Evolutionary conservation across 2,113 vertebrate genomes (phyloP).

Genomic region (Corythornis cristatus): DNA sequence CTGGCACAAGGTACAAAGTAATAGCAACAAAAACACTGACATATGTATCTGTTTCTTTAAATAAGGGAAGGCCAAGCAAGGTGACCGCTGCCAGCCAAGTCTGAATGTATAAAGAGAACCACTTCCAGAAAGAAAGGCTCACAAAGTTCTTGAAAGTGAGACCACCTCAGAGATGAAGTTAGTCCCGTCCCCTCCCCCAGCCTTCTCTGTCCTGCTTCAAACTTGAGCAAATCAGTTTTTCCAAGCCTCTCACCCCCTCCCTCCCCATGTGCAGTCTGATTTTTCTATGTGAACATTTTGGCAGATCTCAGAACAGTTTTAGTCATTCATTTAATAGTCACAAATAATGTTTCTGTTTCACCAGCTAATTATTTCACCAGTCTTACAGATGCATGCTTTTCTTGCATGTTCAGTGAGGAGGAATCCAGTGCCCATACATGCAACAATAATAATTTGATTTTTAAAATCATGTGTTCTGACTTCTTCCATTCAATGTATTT

Average conservation of each 20-base stretch:
- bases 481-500: neutral
- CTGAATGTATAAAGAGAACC: conserved; percentile 75
- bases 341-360: conserved; percentile 54
- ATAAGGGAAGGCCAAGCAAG: conserved; percentile 65
- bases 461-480: neutral
- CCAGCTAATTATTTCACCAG: conserved; percentile 57
- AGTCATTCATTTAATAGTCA: conserved; percentile 53
- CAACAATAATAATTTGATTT: neutral
- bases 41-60: conserved; percentile 72
- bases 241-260: conserved; percentile 16
- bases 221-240: conserved; percentile 66
- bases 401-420: neutral
- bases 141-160: conserved; percentile 72
- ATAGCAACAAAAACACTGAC: conserved; percentile 63
- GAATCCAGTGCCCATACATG: neutral
- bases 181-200: conserved; percentile 51
- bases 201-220: conserved; percentile 69
- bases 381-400: conserved; percentile 21
- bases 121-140: conserved; percentile 75
- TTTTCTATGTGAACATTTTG: conserved; percentile 67
- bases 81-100: conserved; percentile 67
- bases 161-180: conserved; percentile 78
- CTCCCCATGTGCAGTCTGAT: conserved; percentile 43
- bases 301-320: conserved; percentile 44
- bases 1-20: conserved; percentile 59